A percentile compares a stretch with the other conserved stretches of the same genome.
Conservation (phyloP, 53 echinoderm and acorn worm species). For the Echinometra lucunter region DNA sequence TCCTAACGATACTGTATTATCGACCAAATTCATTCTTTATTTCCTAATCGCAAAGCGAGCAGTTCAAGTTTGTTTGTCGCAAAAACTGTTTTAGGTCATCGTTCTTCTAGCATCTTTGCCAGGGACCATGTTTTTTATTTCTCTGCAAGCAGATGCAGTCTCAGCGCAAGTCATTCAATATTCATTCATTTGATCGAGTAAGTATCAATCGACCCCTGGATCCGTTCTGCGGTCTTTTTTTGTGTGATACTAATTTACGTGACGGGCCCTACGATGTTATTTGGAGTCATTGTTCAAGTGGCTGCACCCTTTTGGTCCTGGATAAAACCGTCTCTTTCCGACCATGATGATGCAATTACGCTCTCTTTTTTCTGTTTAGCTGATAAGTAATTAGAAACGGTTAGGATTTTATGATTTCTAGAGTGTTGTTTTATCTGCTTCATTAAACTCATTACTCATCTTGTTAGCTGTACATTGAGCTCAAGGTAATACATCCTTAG, state of each 20-base stretch:
- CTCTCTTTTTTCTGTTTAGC: background rate
- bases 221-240: constrained; percentile 25
- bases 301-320: constrained; percentile 4
- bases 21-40: background rate
- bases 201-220: background rate
- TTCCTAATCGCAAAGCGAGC: background rate
- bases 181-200: constrained; percentile 46
- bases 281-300: background rate
- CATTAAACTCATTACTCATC: constrained; percentile 3
- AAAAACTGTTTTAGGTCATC: constrained; percentile 19
- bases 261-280: background rate
- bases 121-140: background rate
- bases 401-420: background rate
- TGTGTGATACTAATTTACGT: background rate
- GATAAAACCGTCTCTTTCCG: background rate
- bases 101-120: background rate
- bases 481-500: background rate
- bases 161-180: constrained; percentile 37
- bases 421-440: background rate
- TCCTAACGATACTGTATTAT: background rate
- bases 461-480: background rate
- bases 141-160: constrained; percentile 25
- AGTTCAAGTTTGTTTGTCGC: background rate
- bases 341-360: background rate
- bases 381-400: constrained; percentile 1